These are phyloP conservation scores for Aurelia aurita complex sp. Pacific DNA, from an alignment of 30 jellyfish, hydroid and myxozoan species.

Conservation along the genomic window DNA sequence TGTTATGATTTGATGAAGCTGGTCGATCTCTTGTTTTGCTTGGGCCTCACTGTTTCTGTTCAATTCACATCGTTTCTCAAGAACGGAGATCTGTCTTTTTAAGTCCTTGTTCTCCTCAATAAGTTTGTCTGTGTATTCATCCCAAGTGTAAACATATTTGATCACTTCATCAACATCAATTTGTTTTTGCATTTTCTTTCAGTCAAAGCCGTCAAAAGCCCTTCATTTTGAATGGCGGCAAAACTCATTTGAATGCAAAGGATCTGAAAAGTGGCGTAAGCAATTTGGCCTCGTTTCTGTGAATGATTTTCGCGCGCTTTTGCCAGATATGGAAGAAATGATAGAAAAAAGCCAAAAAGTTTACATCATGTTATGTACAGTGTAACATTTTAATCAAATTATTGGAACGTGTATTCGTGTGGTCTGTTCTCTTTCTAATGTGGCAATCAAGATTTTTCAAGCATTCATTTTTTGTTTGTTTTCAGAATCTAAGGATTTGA, in stretches of 20 bases:
- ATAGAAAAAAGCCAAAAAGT: no score
- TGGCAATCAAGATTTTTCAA: no score
- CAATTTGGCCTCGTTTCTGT: slow-evolving; percentile 7
- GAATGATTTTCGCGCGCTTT: slow-evolving; percentile 3
- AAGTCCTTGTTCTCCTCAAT: slow-evolving; percentile 43
- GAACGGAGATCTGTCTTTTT: slow-evolving; percentile 18
- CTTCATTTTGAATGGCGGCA: no score
- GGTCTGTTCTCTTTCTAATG: no score
- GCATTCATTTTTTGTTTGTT: no score
- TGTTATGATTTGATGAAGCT: slow-evolving; percentile 35
- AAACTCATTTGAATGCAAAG: no score
- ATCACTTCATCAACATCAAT: slow-evolving; percentile 46
- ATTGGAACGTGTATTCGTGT: no score
- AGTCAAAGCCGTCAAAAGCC: no score
- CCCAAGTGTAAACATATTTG: slow-evolving; percentile 52
- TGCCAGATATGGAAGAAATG: background rate
- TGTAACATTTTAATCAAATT: no score
- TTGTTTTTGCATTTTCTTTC: slow-evolving; percentile 24
- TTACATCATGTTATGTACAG: no score
- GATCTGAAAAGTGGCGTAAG: background rate
- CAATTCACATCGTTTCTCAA: slow-evolving; percentile 48
- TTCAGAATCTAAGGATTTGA: no score
- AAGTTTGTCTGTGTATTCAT: slow-evolving; percentile 42
- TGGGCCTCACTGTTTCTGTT: slow-evolving; percentile 53
- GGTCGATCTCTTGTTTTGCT: slow-evolving; percentile 55